phyloP scores from a whole-genome alignment of 2,797 vertebrate species.

The Coracias cyanogaster region DNA sequence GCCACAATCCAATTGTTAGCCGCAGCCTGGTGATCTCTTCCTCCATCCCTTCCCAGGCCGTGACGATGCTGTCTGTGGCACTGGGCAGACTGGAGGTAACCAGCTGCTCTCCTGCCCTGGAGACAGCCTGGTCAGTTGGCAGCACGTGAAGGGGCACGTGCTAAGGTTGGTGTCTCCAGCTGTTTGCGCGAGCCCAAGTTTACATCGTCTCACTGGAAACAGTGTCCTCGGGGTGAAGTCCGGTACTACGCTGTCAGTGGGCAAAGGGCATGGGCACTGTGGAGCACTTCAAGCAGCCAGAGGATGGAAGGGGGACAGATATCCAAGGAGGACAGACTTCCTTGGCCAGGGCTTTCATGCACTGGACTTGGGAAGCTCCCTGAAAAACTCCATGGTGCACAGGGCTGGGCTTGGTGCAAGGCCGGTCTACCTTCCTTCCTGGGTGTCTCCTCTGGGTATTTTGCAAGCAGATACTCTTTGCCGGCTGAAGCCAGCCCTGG shows the following conservation, averaged over 20 bases:
- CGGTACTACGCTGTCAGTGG: neutral
- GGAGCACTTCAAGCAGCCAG: neutral
- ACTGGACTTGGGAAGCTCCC: neutral
- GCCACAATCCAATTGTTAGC: neutral
- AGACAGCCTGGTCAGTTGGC: neutral
- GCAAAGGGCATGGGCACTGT: neutral
- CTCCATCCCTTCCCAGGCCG: neutral
- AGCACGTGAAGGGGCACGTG: fast-evolving
- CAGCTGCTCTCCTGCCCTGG: fast-evolving
- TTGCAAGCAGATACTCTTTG: slow-evolving; percentile 11
- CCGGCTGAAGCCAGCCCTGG: neutral
- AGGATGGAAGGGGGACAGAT: neutral
- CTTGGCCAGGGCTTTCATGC: neutral
- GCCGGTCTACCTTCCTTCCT: neutral
- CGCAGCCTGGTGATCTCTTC: neutral
- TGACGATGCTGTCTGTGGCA: fast-evolving
- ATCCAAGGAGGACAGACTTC: neutral
- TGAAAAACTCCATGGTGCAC: neutral
- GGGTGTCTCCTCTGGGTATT: neutral
- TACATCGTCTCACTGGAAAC: neutral
- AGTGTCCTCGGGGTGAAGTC: neutral
- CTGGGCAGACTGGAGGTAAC: neutral
- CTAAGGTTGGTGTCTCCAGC: neutral
- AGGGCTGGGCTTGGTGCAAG: neutral
- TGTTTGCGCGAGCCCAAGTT: neutral